Evolutionary conservation across 1,140 invertebrate species (phyloP).

Genomic region (Neotoxoptera formosana): DNA sequence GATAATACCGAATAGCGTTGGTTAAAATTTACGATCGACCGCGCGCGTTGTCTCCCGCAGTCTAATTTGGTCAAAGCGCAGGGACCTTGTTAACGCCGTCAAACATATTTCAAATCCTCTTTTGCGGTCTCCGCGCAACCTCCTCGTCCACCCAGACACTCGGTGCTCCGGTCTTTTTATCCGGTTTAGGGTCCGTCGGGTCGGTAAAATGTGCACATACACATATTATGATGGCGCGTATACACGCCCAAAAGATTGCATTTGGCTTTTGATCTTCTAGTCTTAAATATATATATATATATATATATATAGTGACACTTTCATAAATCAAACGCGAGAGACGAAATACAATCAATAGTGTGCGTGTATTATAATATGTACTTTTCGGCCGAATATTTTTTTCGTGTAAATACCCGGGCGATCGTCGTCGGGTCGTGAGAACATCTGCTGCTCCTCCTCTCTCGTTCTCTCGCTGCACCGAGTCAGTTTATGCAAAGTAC

Average conservation of each 20-base stretch:
- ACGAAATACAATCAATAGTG: background rate
- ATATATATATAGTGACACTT: background rate
- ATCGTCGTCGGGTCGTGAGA: background rate
- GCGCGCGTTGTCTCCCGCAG: background rate
- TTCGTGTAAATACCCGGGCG: background rate
- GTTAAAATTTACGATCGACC: conserved; percentile 38
- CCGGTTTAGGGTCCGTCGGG: conserved; percentile 17
- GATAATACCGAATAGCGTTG: background rate
- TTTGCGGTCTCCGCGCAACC: too few relatives aligned
- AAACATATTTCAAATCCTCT: conserved; percentile 43
- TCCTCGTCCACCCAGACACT: background rate
- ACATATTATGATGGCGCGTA: too few relatives aligned
- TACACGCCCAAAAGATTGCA: background rate
- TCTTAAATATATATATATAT: too few relatives aligned
- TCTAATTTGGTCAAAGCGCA: conserved; percentile 43
- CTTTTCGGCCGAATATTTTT: background rate
- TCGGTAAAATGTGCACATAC: background rate
- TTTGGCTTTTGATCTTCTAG: conserved; percentile 16
- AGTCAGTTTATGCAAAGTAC: conserved; percentile 20
- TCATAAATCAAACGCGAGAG: background rate
- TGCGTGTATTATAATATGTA: background rate
- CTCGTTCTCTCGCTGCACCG: background rate
- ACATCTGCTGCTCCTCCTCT: background rate
- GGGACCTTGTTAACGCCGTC: conserved; percentile 45
- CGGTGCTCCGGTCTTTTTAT: background rate